These are phyloP conservation scores for Bombylius major DNA, from an alignment of 2,888 invertebrate species.

Conservation along the genomic window DNA sequence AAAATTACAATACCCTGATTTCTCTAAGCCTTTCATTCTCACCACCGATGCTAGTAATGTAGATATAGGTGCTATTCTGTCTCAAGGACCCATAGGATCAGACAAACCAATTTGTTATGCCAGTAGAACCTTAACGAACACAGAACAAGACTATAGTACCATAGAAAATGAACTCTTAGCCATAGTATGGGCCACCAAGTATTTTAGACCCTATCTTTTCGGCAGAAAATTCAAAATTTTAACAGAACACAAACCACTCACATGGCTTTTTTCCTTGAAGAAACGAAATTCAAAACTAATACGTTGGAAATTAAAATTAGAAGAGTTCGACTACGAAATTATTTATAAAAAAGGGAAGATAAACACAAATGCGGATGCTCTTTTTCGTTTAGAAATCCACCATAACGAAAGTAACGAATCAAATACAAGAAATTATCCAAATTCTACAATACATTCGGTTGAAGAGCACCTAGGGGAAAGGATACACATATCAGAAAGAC, in stretches of 20 bases:
- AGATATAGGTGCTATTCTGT: slow-evolving; percentile 19
- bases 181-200: slow-evolving; percentile 16
- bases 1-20: slow-evolving; percentile 1
- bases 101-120: slow-evolving; percentile 20
- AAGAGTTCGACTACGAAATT: slow-evolving; percentile 16
- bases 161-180: slow-evolving; percentile 20
- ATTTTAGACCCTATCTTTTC: slow-evolving; percentile 21
- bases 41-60: slow-evolving; percentile 13
- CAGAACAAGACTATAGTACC: slow-evolving; percentile 17
- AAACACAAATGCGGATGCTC: slow-evolving; percentile 16
- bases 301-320: slow-evolving; percentile 12
- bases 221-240: slow-evolving; percentile 19
- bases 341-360: slow-evolving; percentile 14
- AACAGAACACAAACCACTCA: slow-evolving; percentile 22
- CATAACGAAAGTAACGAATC: background rate
- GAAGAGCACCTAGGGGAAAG: slow-evolving; percentile 3
- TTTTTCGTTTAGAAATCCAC: slow-evolving; percentile 4
- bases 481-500: slow-evolving; percentile 12
- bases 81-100: slow-evolving; percentile 12
- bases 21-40: background rate
- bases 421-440: background rate
- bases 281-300: slow-evolving; percentile 4
- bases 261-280: background rate
- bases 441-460: slow-evolving; percentile 7
- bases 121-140: slow-evolving; percentile 15